Base-by-base conservation (phyloP, 2,113 vertebrate species). In the Ciconia stormi region DNA sequence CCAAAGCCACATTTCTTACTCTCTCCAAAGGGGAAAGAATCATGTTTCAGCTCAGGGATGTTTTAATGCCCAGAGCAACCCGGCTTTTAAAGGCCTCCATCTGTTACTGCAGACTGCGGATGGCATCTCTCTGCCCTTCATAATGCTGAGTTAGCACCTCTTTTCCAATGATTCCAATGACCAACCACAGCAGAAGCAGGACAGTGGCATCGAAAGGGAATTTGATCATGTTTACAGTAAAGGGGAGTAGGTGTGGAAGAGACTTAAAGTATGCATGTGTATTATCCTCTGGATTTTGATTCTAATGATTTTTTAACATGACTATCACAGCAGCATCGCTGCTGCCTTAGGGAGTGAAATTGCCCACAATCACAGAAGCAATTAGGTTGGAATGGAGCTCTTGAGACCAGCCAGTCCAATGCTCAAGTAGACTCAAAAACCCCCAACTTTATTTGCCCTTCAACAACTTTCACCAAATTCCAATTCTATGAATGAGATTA, bases 1-100 rank as follows among this genome's bases (percentile, higher is more conserved):
- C 56, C 65, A 87, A 80, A 94, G n/a, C 23, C 91, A 73, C 27
- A 38, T 86, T 91, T 79, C 70, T 74, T 66, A 77, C 49, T 72
- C 62, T 80, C 38, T 95, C 67, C 67, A 78, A 90, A 93, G 73
- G 18, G 69, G 71, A 83, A 87, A 89, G 59, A 96, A 91, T 81
- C 84, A 89, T 53, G 38, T 62, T 94, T 71, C 58, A 91, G 77
- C 53, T 89, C 58, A 17, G 53, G 49, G 89, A 85, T 89, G n/a
- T 91, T 87, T 94, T 77, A 94, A 93, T 72, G 84, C 58, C 46
- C 91, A 96, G 66, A 95, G 87, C 87, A 97, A 94, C 81, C 49
- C 3, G 1, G 58, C 47, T 90, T 94, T 96, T 95, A 95, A 95
- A 95, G 77, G 77, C 85, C 85, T 96, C 95, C 95, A 95, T 96